Conservation (phyloP, 2,113 vertebrate genomes). For the Hydropotes inermis region DNA sequence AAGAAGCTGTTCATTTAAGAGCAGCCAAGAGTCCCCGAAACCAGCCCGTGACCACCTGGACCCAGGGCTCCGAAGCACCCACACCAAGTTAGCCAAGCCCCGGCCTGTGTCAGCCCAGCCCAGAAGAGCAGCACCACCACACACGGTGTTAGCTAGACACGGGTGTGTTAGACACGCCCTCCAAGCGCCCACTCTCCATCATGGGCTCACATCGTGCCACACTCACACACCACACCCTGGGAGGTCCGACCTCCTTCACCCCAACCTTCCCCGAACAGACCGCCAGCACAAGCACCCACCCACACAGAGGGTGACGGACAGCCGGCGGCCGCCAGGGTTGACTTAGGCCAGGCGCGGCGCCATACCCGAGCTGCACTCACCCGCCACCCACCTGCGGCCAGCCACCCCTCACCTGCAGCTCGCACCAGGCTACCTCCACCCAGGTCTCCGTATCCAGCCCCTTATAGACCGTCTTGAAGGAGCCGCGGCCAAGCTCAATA, state of each 20-base stretch:
- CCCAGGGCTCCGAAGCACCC: too few species aligned
- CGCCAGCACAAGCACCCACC: neutral
- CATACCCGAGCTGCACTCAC: neutral
- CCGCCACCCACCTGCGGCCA: neutral
- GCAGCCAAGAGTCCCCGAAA: neutral
- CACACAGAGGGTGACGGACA: conserved; percentile 9
- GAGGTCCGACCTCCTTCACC: neutral
- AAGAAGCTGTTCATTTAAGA: neutral
- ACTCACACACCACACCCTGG: neutral
- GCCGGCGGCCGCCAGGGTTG: neutral
- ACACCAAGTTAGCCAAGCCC: neutral
- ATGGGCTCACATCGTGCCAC: neutral
- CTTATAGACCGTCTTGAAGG: conserved; percentile 99
- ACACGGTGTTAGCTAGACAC: too few species aligned
- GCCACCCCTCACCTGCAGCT: conserved; percentile 92
- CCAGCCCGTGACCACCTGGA: neutral
- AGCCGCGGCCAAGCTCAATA: conserved; percentile 96
- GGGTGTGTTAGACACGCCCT: neutral
- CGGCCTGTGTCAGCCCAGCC: neutral
- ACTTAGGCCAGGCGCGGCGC: neutral
- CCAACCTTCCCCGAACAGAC: neutral
- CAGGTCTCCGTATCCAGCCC: conserved; percentile 98
- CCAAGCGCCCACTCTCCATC: neutral
- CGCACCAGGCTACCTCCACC: conserved; percentile 99
- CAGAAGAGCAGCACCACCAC: too few species aligned